Evolutionary conservation across 2,888 invertebrate species (phyloP).

Genomic region (Meteorus colon): DNA sequence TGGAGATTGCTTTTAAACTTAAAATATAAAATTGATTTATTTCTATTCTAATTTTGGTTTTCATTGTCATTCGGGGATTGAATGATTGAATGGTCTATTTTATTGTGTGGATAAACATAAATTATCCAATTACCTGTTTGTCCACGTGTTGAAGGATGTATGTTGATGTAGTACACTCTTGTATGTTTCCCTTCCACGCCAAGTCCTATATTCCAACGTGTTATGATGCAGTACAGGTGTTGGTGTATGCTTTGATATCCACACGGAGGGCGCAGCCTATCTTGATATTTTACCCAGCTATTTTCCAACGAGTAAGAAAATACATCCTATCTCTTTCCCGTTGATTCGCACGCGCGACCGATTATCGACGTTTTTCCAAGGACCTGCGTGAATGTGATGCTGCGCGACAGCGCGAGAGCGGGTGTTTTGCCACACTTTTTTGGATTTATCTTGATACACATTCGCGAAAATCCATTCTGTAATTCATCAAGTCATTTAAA

Average conservation of each 20-base stretch:
- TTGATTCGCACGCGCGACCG: constrained; percentile 56
- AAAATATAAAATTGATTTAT: too few relatives aligned
- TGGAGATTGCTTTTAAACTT: background rate
- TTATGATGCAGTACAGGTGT: constrained; percentile 18
- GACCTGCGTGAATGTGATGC: constrained; percentile 66
- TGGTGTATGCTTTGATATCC: constrained; percentile 39
- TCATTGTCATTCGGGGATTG: too few relatives aligned
- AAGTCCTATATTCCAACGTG: background rate
- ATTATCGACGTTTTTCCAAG: constrained; percentile 69
- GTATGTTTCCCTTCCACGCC: too few relatives aligned
- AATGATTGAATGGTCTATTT: too few relatives aligned
- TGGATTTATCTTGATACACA: constrained; percentile 24
- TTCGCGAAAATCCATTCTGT: background rate
- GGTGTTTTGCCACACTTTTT: constrained; percentile 39
- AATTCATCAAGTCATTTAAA: background rate
- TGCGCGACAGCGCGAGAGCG: constrained; percentile 58
- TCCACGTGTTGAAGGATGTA: constrained; percentile 10
- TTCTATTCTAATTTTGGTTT: too few relatives aligned
- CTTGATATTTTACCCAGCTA: constrained; percentile 49
- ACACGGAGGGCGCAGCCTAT: constrained; percentile 34
- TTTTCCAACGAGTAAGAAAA: constrained; percentile 38
- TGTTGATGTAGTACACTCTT: background rate
- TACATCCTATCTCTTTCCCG: constrained; percentile 22
- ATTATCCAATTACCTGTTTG: constrained; percentile 17
- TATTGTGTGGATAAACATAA: too few relatives aligned